Evolutionary conservation across 2,113 vertebrate species (phyloP).

Genomic region (Pao palembangensis): DNA sequence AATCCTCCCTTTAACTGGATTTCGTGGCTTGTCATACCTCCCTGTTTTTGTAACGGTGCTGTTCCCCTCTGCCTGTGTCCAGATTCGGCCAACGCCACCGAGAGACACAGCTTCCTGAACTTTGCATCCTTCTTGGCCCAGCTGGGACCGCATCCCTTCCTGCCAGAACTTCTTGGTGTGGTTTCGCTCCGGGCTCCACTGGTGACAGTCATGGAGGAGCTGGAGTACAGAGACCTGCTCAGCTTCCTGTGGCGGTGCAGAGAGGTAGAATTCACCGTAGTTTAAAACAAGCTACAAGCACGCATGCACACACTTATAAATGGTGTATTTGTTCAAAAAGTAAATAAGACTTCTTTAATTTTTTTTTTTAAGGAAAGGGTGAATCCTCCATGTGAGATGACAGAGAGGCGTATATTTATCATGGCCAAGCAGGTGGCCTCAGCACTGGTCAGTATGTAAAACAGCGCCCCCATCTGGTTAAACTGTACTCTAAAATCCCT

Average conservation of each 20-base stretch:
- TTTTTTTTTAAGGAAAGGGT: constrained; percentile 52
- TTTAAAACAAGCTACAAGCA: neutral
- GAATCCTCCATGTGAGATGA: constrained; percentile 67
- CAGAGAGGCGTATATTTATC: constrained; percentile 71
- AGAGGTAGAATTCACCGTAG: constrained; percentile 51
- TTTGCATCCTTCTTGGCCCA: constrained; percentile 76
- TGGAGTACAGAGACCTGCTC: constrained; percentile 77
- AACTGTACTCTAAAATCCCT: too few relatives aligned
- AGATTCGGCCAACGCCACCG: constrained; percentile 70
- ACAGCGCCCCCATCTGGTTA: too few relatives aligned
- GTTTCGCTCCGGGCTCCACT: constrained; percentile 74
- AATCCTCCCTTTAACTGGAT: neutral
- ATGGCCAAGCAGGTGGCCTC: constrained; percentile 75
- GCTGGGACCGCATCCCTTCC: constrained; percentile 76
- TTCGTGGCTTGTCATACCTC: neutral
- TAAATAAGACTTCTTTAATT: neutral
- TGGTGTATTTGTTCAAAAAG: neutral
- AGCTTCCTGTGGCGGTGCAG: constrained; percentile 75
- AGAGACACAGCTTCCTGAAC: constrained; percentile 72
- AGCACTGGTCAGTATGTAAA: constrained; percentile 69
- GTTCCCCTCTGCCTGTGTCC: neutral
- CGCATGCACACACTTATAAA: neutral
- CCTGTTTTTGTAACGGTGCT: neutral
- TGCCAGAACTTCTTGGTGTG: constrained; percentile 76
- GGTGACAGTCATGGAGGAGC: constrained; percentile 75